Conservation (phyloP, 2,113 vertebrate species). For the Saguinus imperator region DNA sequence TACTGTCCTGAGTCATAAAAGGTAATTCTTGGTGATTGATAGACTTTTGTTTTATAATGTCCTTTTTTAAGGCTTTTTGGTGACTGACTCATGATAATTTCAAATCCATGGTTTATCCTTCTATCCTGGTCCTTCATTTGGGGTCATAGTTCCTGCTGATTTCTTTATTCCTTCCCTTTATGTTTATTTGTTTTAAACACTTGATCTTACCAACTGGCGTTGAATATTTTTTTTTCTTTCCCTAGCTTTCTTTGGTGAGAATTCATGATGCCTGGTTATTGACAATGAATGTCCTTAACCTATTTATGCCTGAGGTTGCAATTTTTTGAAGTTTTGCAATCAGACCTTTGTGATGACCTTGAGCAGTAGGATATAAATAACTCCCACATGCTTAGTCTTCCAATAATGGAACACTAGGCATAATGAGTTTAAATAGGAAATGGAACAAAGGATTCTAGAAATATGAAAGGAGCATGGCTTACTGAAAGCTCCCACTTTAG, state of each 20-base stretch:
- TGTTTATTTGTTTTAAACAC: neutral
- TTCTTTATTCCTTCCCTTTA: neutral
- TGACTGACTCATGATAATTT: neutral
- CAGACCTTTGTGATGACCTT: too few relatives aligned
- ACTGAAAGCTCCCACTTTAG: neutral
- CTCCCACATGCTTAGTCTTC: too few relatives aligned
- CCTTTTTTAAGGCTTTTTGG: neutral
- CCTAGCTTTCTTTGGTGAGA: neutral
- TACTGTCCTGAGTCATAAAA: neutral
- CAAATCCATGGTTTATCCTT: neutral
- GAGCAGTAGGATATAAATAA: too few relatives aligned
- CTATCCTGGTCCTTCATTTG: neutral
- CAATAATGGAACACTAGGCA: too few relatives aligned
- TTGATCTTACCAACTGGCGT: neutral
- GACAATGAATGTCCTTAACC: neutral
- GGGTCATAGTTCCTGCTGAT: neutral
- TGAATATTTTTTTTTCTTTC: neutral
- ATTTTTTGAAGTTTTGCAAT: too few relatives aligned
- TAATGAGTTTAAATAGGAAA: neutral
- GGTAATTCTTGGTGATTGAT: neutral
- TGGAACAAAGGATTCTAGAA: neutral
- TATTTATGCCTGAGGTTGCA: too few relatives aligned
- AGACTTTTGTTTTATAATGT: neutral
- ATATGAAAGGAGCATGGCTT: neutral
- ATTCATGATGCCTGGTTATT: neutral